A percentile compares a stretch with the other conserved stretches of the same genome.
phyloP scores from a whole-genome alignment of 2,888 invertebrate genomes.

The Hoplodrina ambigua region DNA sequence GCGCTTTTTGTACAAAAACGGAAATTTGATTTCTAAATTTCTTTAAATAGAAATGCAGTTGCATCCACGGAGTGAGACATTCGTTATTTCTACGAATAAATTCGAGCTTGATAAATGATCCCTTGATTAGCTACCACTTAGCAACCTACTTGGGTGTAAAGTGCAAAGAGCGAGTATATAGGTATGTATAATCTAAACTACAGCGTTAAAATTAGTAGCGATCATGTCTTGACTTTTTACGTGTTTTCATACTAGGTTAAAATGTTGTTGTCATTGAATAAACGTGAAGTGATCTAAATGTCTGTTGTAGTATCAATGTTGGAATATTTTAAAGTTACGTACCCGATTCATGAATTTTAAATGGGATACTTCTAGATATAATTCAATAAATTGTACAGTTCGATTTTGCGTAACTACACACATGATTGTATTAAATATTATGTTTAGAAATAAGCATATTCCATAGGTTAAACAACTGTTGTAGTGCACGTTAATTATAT shows the following conservation, averaged over 20 bases:
- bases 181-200: background rate
- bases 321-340: slow-evolving; percentile 23
- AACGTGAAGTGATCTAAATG: slow-evolving; percentile 45
- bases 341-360: slow-evolving; percentile 20
- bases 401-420: slow-evolving; percentile 29
- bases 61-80: background rate
- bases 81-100: slow-evolving; percentile 33
- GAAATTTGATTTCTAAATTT: slow-evolving; percentile 8
- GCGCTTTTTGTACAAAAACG: background rate
- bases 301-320: slow-evolving; percentile 51
- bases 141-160: background rate
- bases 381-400: slow-evolving; percentile 39
- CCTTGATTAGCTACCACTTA: slow-evolving; percentile 23
- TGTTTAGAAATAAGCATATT: slow-evolving; percentile 42
- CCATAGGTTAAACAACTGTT: slow-evolving; percentile 22
- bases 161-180: background rate
- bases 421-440: slow-evolving; percentile 9
- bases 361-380: slow-evolving; percentile 20
- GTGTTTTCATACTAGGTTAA: slow-evolving; percentile 23
- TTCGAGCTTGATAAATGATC: slow-evolving; percentile 28
- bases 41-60: background rate
- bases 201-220: background rate
- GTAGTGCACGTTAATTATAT: slow-evolving; percentile 24
- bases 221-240: slow-evolving; percentile 8
- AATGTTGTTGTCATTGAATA: slow-evolving; percentile 46